phyloP scores from a whole-genome alignment of 2,888 invertebrate species.

The Temnothorax rugatulus region DNA sequence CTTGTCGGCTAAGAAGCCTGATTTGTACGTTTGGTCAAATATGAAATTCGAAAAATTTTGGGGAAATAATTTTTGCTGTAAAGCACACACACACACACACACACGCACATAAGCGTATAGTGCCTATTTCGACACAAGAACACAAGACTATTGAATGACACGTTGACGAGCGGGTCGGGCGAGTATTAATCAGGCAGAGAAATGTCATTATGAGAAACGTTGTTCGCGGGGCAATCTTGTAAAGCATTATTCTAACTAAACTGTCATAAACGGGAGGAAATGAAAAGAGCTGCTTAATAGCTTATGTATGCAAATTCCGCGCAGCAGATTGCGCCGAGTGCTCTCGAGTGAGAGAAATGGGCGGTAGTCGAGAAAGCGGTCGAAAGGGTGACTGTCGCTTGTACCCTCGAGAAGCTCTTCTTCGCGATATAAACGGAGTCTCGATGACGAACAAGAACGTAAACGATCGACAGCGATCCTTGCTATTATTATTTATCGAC shows the following conservation, averaged over 20 bases:
- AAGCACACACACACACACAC: not conserved
- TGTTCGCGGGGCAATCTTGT: slow-evolving; percentile 85
- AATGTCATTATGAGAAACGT: slow-evolving; percentile 77
- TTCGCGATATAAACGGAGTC: slow-evolving; percentile 32
- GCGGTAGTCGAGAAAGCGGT: slow-evolving; percentile 67
- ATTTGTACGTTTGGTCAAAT: not conserved
- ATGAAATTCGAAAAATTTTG: not conserved
- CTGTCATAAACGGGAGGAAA: slow-evolving; percentile 86
- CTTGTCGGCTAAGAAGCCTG: not conserved
- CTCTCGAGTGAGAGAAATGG: slow-evolving; percentile 76
- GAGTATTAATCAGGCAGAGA: slow-evolving; percentile 82
- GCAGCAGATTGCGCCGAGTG: slow-evolving; percentile 85
- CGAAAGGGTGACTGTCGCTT: slow-evolving; percentile 75
- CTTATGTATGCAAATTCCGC: slow-evolving; percentile 85
- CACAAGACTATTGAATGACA: no score
- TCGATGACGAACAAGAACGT: not conserved
- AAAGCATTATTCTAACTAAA: slow-evolving; percentile 86
- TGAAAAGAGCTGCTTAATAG: slow-evolving; percentile 87
- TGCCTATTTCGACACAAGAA: not conserved
- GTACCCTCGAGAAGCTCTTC: slow-evolving; percentile 52
- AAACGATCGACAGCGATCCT: not conserved
- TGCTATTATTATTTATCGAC: not conserved
- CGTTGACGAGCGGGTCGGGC: not conserved
- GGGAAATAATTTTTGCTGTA: not conserved
- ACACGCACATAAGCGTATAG: not conserved